Evolutionary conservation across 2,888 invertebrate genomes (phyloP).

Genomic region (Nasonovia ribisnigri): DNA sequence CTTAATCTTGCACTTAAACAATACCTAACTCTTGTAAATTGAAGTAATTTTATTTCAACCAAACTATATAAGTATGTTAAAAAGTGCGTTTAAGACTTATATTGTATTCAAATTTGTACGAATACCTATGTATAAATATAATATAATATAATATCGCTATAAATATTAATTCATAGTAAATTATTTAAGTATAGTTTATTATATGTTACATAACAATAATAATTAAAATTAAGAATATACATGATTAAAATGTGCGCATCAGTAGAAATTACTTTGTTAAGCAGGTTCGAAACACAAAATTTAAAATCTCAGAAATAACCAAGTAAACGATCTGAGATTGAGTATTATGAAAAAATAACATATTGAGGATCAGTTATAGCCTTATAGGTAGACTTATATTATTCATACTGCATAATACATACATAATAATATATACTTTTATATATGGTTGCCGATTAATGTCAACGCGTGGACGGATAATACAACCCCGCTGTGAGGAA

Average conservation of each 20-base stretch:
- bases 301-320: background rate
- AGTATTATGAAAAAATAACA: background rate
- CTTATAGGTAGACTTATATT: background rate
- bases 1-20: background rate
- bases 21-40: background rate
- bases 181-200: background rate
- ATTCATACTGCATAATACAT: background rate
- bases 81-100: no score
- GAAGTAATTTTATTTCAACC: background rate
- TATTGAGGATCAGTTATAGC: background rate
- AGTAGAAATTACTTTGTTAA: background rate
- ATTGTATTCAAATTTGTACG: no score
- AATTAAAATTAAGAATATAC: background rate
- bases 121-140: no score
- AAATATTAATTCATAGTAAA: constrained; percentile 4
- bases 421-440: background rate
- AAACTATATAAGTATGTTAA: no score
- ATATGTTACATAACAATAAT: background rate
- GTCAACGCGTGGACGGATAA: constrained; percentile 31
- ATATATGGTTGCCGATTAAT: constrained; percentile 9
- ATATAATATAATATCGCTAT: no score
- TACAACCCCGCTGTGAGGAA: constrained; percentile 40
- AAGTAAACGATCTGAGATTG: background rate
- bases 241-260: background rate
- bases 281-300: background rate